These are phyloP conservation scores for Ctenopoma kingsleyae DNA, from an alignment of 2,797 vertebrate species.

Conservation along the genomic window DNA sequence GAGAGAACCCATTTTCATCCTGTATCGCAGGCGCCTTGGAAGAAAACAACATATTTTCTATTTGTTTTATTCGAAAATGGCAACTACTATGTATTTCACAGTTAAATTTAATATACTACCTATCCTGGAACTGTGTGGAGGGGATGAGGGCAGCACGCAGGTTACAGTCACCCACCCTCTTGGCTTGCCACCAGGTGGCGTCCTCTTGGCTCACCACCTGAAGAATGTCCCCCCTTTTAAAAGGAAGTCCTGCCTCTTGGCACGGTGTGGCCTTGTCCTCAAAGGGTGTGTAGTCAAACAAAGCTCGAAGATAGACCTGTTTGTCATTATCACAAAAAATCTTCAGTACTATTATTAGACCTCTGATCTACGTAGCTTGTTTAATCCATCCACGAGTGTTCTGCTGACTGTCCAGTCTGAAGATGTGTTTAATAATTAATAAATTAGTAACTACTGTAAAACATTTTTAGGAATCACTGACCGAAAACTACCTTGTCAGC, in stretches of 20 bases:
- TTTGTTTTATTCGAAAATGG: not conserved
- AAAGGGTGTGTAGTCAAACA: conserved; percentile 94
- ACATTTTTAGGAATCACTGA: not conserved
- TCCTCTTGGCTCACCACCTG: conserved; percentile 99
- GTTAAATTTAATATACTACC: conserved; percentile 75
- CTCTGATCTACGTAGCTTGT: not conserved
- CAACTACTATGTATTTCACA: not conserved
- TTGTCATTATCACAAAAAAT: too few species aligned
- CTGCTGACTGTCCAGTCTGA: not conserved
- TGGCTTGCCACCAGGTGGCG: conserved; percentile 98
- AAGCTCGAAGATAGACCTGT: conserved; percentile 92
- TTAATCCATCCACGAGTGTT: not conserved
- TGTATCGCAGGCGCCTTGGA: conserved; percentile 88
- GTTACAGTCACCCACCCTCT: conserved; percentile 92
- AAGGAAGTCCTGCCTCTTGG: conserved; percentile 97
- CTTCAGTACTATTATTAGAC: not conserved
- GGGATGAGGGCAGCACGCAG: conserved; percentile 96
- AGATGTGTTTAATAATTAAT: not conserved
- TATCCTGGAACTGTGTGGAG: conserved; percentile 97
- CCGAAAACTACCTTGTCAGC: too few species aligned
- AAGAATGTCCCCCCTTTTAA: conserved; percentile 93
- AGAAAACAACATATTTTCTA: not conserved
- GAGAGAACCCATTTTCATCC: conserved; percentile 86
- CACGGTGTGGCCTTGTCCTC: conserved; percentile 99
- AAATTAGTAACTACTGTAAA: not conserved